These are phyloP conservation scores for Typhlomys cinereus DNA, from an alignment of 2,113 vertebrate genomes.

Conservation along the genomic window DNA sequence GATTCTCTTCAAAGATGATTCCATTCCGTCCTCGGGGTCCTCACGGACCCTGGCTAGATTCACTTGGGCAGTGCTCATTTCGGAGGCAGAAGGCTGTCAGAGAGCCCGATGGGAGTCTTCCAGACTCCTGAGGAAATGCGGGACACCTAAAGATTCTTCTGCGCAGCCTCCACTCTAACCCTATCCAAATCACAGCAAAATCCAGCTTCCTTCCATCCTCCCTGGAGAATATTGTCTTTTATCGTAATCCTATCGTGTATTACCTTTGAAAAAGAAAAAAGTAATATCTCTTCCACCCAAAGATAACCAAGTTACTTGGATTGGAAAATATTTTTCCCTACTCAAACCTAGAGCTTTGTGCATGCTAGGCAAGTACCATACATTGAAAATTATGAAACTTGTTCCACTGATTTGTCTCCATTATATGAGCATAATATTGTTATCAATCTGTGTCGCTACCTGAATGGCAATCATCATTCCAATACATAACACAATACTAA, in stretches of 20 bases:
- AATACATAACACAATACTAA: not conserved
- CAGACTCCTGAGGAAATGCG: not conserved
- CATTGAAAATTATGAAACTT: not conserved
- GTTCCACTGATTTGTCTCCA: too few relatives aligned
- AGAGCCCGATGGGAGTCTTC: not conserved
- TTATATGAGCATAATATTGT: accelerated
- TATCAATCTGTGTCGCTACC: not conserved
- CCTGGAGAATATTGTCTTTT: not conserved
- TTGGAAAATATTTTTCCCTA: not conserved
- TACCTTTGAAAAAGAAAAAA: conserved; percentile 9
- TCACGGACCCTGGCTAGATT: too few relatives aligned
- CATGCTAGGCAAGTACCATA: not conserved
- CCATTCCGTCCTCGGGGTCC: not conserved
- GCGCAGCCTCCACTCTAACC: not conserved
- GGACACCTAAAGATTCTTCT: not conserved
- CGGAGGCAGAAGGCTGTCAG: not conserved
- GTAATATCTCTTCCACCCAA: not conserved
- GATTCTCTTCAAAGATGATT: not conserved
- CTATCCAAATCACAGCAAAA: not conserved
- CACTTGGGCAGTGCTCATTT: not conserved
- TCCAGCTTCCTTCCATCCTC: not conserved
- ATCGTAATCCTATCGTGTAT: not conserved
- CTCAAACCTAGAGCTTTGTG: not conserved
- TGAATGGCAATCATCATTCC: not conserved
- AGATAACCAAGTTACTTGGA: not conserved